These are phyloP conservation scores for Apeira syringaria DNA, from an alignment of 2,888 invertebrate genomes.

Conservation along the genomic window DNA sequence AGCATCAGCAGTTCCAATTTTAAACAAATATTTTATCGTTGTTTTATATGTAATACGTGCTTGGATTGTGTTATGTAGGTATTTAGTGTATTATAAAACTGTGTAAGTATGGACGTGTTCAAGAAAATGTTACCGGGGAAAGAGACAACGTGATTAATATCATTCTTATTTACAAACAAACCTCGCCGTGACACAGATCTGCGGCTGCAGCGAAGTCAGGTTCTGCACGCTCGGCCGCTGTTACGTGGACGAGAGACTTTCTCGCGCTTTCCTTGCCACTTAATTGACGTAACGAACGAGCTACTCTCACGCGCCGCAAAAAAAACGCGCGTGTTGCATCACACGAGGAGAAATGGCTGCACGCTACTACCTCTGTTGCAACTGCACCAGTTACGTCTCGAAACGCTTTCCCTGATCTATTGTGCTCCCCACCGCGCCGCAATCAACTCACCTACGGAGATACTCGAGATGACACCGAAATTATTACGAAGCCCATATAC, in stretches of 20 bases:
- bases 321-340: conserved; percentile 78
- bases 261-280: conserved; percentile 78
- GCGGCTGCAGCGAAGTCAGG: conserved; percentile 42
- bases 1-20: too few relatives aligned
- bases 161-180: conserved; percentile 71
- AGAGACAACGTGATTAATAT: conserved; percentile 48
- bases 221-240: conserved; percentile 49
- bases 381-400: conserved; percentile 69
- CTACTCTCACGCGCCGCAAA: conserved; percentile 72
- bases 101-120: conserved; percentile 47
- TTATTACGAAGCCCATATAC: conserved; percentile 49
- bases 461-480: conserved; percentile 56
- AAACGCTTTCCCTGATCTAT: conserved; percentile 69
- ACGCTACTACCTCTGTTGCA: conserved; percentile 71
- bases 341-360: conserved; percentile 79
- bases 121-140: conserved; percentile 36
- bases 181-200: conserved; percentile 71
- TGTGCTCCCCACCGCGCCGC: conserved; percentile 54
- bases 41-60: too few relatives aligned
- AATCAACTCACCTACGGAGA: conserved; percentile 31
- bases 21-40: too few relatives aligned
- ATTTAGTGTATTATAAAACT: too few relatives aligned
- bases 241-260: conserved; percentile 73
- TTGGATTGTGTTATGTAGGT: too few relatives aligned
- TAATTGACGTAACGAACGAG: conserved; percentile 81